phyloP scores from a whole-genome alignment of 2,113 vertebrate genomes.

The Neopipo cinnamomea region DNA sequence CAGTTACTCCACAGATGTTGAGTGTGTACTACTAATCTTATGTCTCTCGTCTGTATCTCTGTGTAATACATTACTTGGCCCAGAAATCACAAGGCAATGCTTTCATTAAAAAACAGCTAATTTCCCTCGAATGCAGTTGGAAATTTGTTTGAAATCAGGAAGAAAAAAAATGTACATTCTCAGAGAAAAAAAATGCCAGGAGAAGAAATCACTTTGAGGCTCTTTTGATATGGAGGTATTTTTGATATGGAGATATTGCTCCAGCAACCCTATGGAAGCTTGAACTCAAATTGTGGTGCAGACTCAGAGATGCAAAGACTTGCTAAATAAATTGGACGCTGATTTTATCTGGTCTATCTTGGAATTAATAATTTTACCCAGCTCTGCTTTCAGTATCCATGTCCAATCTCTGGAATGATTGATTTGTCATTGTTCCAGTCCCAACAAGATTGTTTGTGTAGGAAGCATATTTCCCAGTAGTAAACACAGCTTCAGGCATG shows the following conservation, averaged over 20 bases:
- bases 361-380: constrained; percentile 5
- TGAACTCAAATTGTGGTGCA: background rate
- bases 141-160: background rate
- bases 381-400: background rate
- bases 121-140: background rate
- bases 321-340: background rate
- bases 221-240: background rate
- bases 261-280: background rate
- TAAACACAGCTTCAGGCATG: background rate
- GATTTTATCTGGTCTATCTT: background rate
- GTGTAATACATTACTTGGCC: background rate
- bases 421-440: constrained; percentile 20
- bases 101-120: background rate
- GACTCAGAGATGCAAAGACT: background rate
- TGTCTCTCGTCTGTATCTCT: background rate
- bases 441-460: background rate
- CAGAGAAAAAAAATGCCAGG: background rate
- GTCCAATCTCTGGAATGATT: background rate
- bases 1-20: background rate
- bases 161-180: background rate
- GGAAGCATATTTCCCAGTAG: background rate
- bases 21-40: background rate
- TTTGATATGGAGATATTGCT: background rate
- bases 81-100: background rate
- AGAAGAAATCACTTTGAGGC: background rate